phyloP scores from a whole-genome alignment of 2,888 invertebrate species.

The Hirtodrosophila cameraria region DNA sequence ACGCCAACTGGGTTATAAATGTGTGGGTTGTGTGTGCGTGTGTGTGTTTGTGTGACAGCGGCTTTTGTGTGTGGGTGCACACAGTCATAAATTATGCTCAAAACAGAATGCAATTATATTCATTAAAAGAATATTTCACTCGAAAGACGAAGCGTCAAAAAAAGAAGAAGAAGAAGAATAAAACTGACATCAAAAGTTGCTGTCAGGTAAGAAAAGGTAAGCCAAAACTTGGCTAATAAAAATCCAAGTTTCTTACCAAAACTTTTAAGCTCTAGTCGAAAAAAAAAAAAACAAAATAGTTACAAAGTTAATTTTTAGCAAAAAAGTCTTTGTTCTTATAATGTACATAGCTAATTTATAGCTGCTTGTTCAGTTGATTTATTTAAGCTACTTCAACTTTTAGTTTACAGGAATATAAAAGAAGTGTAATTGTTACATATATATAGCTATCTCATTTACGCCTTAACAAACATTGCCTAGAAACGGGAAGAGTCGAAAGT shows the following conservation, averaged over 20 bases:
- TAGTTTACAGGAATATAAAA: background rate
- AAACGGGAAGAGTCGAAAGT: background rate
- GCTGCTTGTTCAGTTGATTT: background rate
- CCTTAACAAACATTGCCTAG: background rate
- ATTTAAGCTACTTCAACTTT: background rate
- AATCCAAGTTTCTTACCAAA: conserved; percentile 18
- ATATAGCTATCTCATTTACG: background rate
- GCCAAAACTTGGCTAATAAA: conserved; percentile 35
- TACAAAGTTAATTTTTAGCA: conserved; percentile 1
- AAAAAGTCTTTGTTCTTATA: conserved; percentile 12
- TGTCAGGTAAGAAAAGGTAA: conserved; percentile 16
- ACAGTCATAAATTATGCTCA: conserved; percentile 69
- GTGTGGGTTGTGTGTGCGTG: conserved; percentile 45
- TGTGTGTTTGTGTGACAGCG: conserved; percentile 23
- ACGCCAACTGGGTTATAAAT: too few relatives aligned
- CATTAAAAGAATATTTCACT: conserved; percentile 54
- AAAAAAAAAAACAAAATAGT: background rate
- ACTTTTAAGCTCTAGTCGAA: conserved; percentile 12
- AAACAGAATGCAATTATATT: conserved; percentile 65
- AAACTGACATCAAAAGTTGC: conserved; percentile 25
- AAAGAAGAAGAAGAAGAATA: too few relatives aligned
- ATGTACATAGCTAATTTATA: conserved; percentile 39
- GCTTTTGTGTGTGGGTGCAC: conserved; percentile 11
- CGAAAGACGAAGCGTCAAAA: conserved; percentile 12
- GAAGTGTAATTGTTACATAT: background rate